Conservation (phyloP, 1,140 invertebrate genomes). For the Xylocopa sonorina region DNA sequence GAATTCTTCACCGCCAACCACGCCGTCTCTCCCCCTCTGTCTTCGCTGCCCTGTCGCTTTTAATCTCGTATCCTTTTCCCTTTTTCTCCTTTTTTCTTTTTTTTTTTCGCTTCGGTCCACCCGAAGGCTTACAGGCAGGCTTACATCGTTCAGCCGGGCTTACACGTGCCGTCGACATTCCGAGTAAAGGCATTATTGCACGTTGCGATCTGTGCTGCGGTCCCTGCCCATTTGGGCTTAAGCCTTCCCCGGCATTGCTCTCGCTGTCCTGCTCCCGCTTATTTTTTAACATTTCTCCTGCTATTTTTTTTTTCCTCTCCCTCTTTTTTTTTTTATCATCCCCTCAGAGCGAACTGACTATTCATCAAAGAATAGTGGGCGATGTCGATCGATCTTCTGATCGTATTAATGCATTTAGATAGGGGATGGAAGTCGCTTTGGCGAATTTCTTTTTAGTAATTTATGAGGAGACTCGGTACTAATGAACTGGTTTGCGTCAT, state of each 20-base stretch:
- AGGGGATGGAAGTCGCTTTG: neutral
- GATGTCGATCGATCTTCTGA: neutral
- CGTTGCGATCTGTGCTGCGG: constrained; percentile 49
- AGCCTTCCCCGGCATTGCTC: constrained; percentile 44
- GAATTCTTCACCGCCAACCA: neutral
- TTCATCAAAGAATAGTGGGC: neutral
- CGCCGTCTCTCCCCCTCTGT: constrained; percentile 5
- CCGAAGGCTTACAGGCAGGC: constrained; percentile 70
- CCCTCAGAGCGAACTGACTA: neutral
- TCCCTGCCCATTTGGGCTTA: constrained; percentile 47
- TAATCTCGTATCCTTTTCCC: constrained; percentile 36
- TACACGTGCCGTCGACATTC: constrained; percentile 64
- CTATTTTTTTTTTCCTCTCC: neutral
- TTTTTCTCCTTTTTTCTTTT: constrained; percentile 25
- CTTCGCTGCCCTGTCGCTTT: constrained; percentile 41
- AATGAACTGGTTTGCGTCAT: neutral
- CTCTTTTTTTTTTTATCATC: too few species aligned
- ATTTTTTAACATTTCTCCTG: neutral
- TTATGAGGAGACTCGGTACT: neutral
- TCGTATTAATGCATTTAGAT: constrained; percentile 14
- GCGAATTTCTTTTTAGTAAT: neutral
- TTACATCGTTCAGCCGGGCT: constrained; percentile 71
- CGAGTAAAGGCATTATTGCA: constrained; percentile 53
- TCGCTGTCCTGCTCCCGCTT: constrained; percentile 12
- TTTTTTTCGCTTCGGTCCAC: constrained; percentile 29